Conservation (phyloP, 2,113 vertebrate genomes). For the Rattus rattus region DNA sequence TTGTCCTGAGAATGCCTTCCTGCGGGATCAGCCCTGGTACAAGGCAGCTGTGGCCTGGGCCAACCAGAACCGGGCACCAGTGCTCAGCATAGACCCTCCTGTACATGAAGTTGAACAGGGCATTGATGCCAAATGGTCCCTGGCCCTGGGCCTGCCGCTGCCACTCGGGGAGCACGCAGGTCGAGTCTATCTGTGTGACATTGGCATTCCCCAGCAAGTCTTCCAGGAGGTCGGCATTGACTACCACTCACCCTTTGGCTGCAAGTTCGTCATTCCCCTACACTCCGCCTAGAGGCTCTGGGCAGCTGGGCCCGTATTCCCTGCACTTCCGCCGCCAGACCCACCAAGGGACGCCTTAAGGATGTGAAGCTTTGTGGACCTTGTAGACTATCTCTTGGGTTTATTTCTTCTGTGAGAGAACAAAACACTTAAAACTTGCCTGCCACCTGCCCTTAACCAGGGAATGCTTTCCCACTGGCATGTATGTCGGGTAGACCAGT, state of each 20-base stretch:
- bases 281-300: constrained; percentile 90
- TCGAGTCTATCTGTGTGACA: constrained; percentile 96
- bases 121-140: constrained; percentile 97
- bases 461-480: constrained; percentile 54
- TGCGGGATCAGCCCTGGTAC: constrained; percentile 98
- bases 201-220: constrained; percentile 96
- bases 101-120: constrained; percentile 92
- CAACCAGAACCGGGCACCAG: constrained; percentile 96
- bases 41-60: constrained; percentile 96
- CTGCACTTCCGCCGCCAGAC: constrained; percentile 68
- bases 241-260: constrained; percentile 98
- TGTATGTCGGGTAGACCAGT: not conserved
- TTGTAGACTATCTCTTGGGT: constrained; percentile 60
- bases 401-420: constrained; percentile 75
- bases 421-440: constrained; percentile 51
- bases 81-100: constrained; percentile 97
- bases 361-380: constrained; percentile 81
- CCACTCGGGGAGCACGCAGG: constrained; percentile 93
- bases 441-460: not conserved
- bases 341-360: constrained; percentile 84
- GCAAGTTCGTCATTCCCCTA: constrained; percentile 98
- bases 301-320: not conserved
- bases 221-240: constrained; percentile 97
- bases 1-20: constrained; percentile 96
- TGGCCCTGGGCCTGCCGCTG: constrained; percentile 95